phyloP scores from a whole-genome alignment of 2,888 invertebrate species.

The Cheilosia soror region DNA sequence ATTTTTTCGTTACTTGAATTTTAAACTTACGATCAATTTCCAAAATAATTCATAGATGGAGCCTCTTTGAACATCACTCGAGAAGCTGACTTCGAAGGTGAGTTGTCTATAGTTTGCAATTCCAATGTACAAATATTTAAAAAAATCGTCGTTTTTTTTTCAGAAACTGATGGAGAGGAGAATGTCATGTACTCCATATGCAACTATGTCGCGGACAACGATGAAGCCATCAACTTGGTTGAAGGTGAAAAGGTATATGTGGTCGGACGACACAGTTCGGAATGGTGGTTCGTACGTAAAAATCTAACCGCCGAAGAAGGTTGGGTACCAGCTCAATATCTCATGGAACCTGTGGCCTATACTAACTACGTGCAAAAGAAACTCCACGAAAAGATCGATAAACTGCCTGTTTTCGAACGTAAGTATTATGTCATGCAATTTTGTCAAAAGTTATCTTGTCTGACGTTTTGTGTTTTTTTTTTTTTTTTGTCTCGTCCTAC shows the following conservation, averaged over 20 bases:
- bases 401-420: slow-evolving; percentile 96
- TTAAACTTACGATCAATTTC: neutral
- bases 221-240: slow-evolving; percentile 94
- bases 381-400: slow-evolving; percentile 95
- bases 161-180: slow-evolving; percentile 85
- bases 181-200: slow-evolving; percentile 93
- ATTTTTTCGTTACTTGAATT: neutral
- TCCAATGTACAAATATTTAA: neutral
- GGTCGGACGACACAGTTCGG: slow-evolving; percentile 91
- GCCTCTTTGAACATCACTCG: slow-evolving; percentile 89
- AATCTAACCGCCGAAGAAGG: slow-evolving; percentile 95
- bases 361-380: slow-evolving; percentile 93
- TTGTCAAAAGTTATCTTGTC: slow-evolving; percentile 67
- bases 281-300: slow-evolving; percentile 97
- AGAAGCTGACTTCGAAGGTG: slow-evolving; percentile 87
- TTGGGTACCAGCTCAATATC: slow-evolving; percentile 95
- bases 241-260: slow-evolving; percentile 96
- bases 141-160: slow-evolving; percentile 1
- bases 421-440: slow-evolving; percentile 83
- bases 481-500: slow-evolving; percentile 75
- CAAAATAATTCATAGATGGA: slow-evolving; percentile 85
- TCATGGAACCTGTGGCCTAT: slow-evolving; percentile 93
- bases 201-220: slow-evolving; percentile 93
- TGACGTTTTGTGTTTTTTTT: slow-evolving; percentile 73
- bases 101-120: slow-evolving; percentile 70